A percentile compares a stretch with the other conserved stretches of the same genome.
Conservation (phyloP, 2,113 vertebrate species). For the Gobiocypris rarus region DNA sequence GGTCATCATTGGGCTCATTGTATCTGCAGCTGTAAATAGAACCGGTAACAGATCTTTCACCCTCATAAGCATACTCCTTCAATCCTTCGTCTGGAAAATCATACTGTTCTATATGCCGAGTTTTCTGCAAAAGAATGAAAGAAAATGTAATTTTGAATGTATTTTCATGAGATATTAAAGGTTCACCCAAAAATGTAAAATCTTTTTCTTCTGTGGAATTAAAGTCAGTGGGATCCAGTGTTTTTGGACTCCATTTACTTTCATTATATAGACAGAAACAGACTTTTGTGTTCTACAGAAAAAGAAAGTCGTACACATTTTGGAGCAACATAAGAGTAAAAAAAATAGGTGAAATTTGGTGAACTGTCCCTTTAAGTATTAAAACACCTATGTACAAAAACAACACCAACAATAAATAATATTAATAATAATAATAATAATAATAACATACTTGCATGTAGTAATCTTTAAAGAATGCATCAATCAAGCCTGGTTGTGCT, state of each 20-base stretch:
- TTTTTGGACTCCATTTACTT: too few relatives aligned
- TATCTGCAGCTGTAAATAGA: conserved; percentile 80
- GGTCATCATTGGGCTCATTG: conserved; percentile 77
- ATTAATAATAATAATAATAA: too few relatives aligned
- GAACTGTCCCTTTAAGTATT: background rate
- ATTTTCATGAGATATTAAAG: background rate
- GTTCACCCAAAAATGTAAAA: background rate
- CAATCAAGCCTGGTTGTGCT: background rate
- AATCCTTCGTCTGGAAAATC: conserved; percentile 69
- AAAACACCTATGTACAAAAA: background rate
- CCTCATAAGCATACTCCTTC: conserved; percentile 79
- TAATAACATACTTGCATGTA: conserved; percentile 34
- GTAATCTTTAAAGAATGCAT: conserved; percentile 32
- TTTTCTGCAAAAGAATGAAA: conserved; percentile 74
- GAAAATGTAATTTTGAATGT: background rate
- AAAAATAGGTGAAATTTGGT: too few relatives aligned
- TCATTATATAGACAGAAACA: too few relatives aligned
- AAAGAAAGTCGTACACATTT: background rate
- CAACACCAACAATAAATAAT: too few relatives aligned
- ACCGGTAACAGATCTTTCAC: conserved; percentile 73
- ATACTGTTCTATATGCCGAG: conserved; percentile 75
- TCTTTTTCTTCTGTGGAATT: background rate
- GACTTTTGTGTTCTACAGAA: too few relatives aligned
- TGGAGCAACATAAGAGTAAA: background rate
- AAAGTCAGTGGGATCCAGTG: too few relatives aligned